Evolutionary conservation across 2,888 invertebrate species (phyloP), one percentile per base, ranked within the genome.

Genomic region (Coenonympha arcania): DNA sequence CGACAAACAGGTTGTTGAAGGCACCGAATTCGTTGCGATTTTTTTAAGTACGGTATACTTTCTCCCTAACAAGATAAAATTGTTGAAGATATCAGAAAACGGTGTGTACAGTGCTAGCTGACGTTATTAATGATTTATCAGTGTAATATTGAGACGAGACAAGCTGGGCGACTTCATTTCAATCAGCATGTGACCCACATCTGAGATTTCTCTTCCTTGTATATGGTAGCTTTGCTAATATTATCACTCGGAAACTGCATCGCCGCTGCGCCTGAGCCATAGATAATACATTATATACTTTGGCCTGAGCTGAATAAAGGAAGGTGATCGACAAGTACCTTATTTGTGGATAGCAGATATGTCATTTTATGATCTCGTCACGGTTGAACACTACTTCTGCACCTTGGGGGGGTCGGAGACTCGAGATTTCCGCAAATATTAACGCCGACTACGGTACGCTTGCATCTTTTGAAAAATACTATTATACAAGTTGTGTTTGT

Each of bases 181-280:
- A 75, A 81, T 81, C 85, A 81, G 81, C 84, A 83, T 85, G 84
- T 86, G 85, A 86, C 85, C 85, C 85, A 85, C 82, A 84, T 86
- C 76, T 67, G 69, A 76, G 80, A 83, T 85, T 85, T 85, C 84
- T 84, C 84, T 79, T 84, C 77, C 74, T 76, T 77, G 77, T 79
- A 71, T 71, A 71, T 65, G 60, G 66, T 60, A 65, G 59, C 59
- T 66, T 61, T 64, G 59, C 61, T 63, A 58, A 52, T 69, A 62
- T 64, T 65, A 64, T 61, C 53, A 60, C 54, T 56, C 52, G 52
- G 39, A 61, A 61, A 56, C 50, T 46, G 37, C 46, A 55, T 57
- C 39, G 57, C 56, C 54, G 42, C 54, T 52, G 48, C 42, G 36
- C 48, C 31, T 48, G 22, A 31, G 33, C 33, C n/a, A n/a, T n/a